Conservation (phyloP, 2,797 vertebrate genomes). For the Falco columbarius region DNA sequence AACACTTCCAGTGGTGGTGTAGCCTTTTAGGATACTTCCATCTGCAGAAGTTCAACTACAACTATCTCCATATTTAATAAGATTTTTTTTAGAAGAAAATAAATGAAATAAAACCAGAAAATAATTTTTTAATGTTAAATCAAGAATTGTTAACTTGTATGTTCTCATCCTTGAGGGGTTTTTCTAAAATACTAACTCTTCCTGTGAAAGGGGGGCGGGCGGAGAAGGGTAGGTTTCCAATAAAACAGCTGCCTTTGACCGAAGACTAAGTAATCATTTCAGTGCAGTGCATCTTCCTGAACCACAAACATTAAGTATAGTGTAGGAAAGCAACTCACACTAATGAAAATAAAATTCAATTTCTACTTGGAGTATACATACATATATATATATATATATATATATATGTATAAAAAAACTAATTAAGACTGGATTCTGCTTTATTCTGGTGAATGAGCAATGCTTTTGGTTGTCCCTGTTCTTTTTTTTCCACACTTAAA, state of each 20-base stretch:
- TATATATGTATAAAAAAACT: background rate
- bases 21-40: background rate
- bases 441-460: background rate
- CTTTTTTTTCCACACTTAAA: conserved; percentile 21
- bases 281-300: background rate
- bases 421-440: conserved; percentile 21
- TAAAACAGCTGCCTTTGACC: background rate
- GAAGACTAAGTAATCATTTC: background rate
- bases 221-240: background rate
- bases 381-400: background rate
- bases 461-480: conserved; percentile 18
- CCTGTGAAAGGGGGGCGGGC: background rate
- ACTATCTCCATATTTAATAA: background rate
- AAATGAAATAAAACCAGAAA: background rate
- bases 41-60: background rate
- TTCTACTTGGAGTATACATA: background rate
- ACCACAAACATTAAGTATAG: background rate
- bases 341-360: conserved; percentile 10
- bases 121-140: background rate
- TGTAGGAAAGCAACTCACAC: background rate
- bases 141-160: background rate
- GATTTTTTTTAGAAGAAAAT: background rate
- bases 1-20: background rate
- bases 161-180: background rate
- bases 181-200: background rate